These are phyloP conservation scores for Epinotia nisella DNA, from an alignment of 2,888 invertebrate genomes.

Conservation along the genomic window DNA sequence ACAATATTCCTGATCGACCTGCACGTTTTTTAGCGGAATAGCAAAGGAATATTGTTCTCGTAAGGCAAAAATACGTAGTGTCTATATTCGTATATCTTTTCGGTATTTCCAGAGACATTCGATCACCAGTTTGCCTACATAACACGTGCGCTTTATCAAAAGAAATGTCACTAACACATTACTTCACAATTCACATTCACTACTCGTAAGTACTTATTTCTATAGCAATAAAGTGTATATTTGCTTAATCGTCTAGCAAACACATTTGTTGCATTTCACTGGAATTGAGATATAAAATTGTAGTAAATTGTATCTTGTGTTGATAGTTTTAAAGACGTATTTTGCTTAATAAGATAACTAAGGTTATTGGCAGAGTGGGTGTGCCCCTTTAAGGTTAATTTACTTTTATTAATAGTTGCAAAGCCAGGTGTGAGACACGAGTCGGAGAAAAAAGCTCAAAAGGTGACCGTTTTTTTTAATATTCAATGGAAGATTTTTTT, in stretches of 20 bases:
- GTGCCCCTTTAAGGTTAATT: constrained; percentile 57
- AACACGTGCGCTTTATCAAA: constrained; percentile 36
- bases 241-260: neutral
- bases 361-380: constrained; percentile 40
- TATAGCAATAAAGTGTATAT: neutral
- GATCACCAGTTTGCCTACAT: constrained; percentile 7
- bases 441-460: constrained; percentile 47
- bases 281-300: neutral
- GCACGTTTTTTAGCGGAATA: too few relatives aligned
- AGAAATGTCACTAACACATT: constrained; percentile 22
- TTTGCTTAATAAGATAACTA: neutral
- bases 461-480: constrained; percentile 21
- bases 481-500: neutral
- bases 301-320: neutral
- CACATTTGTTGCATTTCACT: neutral
- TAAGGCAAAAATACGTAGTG: too few relatives aligned
- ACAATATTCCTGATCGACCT: too few relatives aligned
- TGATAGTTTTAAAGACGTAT: neutral
- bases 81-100: too few relatives aligned
- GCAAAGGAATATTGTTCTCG: too few relatives aligned
- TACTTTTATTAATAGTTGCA: constrained; percentile 51
- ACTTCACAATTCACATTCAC: neutral
- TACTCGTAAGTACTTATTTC: neutral
- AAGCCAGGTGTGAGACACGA: constrained; percentile 53
- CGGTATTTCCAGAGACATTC: neutral